A percentile compares a stretch with the other conserved stretches of the same genome.
Evolutionary conservation across 1,140 invertebrate species (phyloP).

Genomic region (Pseudomyrmex sp.): DNA sequence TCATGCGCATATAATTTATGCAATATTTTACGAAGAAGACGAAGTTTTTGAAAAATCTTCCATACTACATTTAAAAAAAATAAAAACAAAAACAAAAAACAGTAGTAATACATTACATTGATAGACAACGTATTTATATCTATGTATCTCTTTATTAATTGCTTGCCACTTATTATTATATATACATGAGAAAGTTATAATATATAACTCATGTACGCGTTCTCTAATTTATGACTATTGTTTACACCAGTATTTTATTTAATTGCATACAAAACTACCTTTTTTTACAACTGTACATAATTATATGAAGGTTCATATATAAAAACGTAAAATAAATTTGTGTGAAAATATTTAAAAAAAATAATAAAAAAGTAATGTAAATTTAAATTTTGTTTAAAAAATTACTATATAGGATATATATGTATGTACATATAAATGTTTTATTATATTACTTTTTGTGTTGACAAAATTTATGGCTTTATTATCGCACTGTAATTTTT

Average conservation of each 20-base stretch:
- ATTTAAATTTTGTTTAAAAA: slow-evolving; percentile 22
- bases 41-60: background rate
- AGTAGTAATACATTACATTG: background rate
- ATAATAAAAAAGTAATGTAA: background rate
- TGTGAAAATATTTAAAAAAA: background rate
- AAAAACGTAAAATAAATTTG: slow-evolving; percentile 10
- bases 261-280: slow-evolving; percentile 18
- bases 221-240: slow-evolving; percentile 21
- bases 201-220: background rate
- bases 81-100: background rate
- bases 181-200: slow-evolving; percentile 10
- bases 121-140: too few species aligned
- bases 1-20: slow-evolving; percentile 36
- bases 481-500: background rate
- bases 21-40: slow-evolving; percentile 13
- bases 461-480: background rate
- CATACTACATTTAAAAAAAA: slow-evolving; percentile 1
- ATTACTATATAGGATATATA: background rate
- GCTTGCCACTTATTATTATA: background rate
- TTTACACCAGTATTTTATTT: slow-evolving; percentile 24
- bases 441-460: too few species aligned
- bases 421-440: background rate
- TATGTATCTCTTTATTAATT: slow-evolving; percentile 40
- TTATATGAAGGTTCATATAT: background rate
- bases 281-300: slow-evolving; percentile 10